Conservation (phyloP, 2,888 invertebrate species). For the Agrochola litura region DNA sequence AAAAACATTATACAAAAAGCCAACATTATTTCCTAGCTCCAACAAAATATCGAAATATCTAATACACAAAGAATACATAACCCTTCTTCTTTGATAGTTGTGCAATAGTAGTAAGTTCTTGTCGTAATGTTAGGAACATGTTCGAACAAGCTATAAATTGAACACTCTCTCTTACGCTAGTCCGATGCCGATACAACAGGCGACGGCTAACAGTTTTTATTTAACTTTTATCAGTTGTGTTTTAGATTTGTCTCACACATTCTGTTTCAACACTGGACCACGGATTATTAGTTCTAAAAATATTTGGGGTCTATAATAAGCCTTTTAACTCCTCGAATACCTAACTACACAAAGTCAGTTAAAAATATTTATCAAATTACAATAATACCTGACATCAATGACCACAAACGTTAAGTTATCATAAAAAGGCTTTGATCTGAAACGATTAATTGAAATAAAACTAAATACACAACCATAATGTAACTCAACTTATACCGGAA, state of each 20-base stretch:
- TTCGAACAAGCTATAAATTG: conserved; percentile 56
- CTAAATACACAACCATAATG: background rate
- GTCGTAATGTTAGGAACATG: conserved; percentile 40
- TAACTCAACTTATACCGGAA: background rate
- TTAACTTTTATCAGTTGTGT: conserved; percentile 54
- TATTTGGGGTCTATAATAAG: background rate
- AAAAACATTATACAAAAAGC: conserved; percentile 18
- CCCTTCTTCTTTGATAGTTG: conserved; percentile 55
- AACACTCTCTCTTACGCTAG: conserved; percentile 56
- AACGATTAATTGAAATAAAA: background rate
- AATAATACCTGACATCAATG: background rate
- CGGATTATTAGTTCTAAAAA: background rate
- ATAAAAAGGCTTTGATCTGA: too few species aligned
- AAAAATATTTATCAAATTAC: background rate
- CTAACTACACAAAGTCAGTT: background rate
- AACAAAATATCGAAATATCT: conserved; percentile 24
- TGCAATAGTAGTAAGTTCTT: conserved; percentile 44
- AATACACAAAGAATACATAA: conserved; percentile 33
- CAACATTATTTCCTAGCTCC: conserved; percentile 1
- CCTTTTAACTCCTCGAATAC: background rate
- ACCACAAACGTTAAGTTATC: background rate
- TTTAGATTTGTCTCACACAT: conserved; percentile 55
- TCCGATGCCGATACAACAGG: conserved; percentile 55
- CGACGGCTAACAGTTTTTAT: conserved; percentile 64
- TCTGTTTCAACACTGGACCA: background rate